phyloP scores from a whole-genome alignment of 2,113 vertebrate genomes.

The Halichoeres trimaculatus region DNA sequence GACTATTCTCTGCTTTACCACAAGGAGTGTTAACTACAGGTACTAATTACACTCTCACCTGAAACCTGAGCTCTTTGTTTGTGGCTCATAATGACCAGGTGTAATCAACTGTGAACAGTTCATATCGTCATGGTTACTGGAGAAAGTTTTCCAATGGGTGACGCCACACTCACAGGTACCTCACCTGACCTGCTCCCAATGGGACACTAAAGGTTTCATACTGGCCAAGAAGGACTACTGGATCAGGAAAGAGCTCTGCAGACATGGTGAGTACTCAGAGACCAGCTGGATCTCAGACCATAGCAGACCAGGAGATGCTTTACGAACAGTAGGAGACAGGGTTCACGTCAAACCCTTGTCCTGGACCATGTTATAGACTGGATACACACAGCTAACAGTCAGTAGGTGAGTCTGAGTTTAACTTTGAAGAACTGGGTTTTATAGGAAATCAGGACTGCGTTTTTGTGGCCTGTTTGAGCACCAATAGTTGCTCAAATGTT shows the following conservation, averaged over 20 bases:
- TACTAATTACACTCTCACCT: neutral
- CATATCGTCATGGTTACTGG: conserved; percentile 25
- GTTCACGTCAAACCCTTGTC: too few species aligned
- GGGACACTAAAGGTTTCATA: neutral
- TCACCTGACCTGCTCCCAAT: neutral
- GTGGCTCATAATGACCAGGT: conserved; percentile 1
- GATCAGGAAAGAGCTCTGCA: neutral
- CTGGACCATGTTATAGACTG: too few species aligned
- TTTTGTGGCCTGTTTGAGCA: too few species aligned
- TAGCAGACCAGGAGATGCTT: too few species aligned
- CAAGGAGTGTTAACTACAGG: neutral
- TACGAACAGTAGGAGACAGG: too few species aligned
- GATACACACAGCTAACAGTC: too few species aligned
- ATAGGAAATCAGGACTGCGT: too few species aligned
- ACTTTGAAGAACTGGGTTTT: too few species aligned
- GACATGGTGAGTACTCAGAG: conserved; percentile 16
- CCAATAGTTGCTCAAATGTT: too few species aligned
- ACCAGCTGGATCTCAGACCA: neutral
- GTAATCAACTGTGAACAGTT: neutral
- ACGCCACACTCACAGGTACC: neutral
- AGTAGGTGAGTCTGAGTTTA: too few species aligned
- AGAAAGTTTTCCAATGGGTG: neutral
- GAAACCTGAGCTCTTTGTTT: conserved; percentile 20
- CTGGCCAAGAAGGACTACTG: neutral
- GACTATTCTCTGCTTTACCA: too few species aligned